phyloP scores from a whole-genome alignment of 2,888 invertebrate species.

The Pandemis corylana region DNA sequence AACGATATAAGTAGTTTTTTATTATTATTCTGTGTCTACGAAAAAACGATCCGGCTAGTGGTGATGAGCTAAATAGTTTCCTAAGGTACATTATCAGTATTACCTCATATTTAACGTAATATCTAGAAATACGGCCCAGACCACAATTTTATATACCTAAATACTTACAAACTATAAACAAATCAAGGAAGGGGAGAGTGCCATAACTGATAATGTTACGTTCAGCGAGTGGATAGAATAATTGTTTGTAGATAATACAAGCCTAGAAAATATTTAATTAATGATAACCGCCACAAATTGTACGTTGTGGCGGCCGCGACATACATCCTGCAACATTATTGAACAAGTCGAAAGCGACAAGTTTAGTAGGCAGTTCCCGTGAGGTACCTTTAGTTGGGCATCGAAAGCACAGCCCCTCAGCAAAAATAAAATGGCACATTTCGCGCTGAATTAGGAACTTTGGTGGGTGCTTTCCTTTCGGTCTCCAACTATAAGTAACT shows the following conservation, averaged over 20 bases:
- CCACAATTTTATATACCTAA: neutral
- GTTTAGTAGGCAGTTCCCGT: constrained; percentile 24
- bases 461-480: neutral
- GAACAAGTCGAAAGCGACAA: constrained; percentile 22
- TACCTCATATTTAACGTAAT: neutral
- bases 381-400: neutral
- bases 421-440: neutral
- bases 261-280: constrained; percentile 8
- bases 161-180: neutral
- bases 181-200: constrained; percentile 13
- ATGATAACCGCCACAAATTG: constrained; percentile 6
- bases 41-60: neutral
- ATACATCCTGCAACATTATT: neutral
- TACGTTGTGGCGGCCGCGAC: constrained; percentile 15
- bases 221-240: constrained; percentile 11
- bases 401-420: neutral
- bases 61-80: neutral
- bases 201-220: constrained; percentile 24
- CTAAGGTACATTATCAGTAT: neutral
- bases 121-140: neutral
- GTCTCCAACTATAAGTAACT: neutral
- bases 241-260: constrained; percentile 16
- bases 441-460: no score
- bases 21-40: no score
- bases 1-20: neutral